A percentile compares a stretch with the other conserved stretches of the same genome.
Evolutionary conservation across 2,888 invertebrate genomes (phyloP).

Genomic region (Hyposoter dolosus): DNA sequence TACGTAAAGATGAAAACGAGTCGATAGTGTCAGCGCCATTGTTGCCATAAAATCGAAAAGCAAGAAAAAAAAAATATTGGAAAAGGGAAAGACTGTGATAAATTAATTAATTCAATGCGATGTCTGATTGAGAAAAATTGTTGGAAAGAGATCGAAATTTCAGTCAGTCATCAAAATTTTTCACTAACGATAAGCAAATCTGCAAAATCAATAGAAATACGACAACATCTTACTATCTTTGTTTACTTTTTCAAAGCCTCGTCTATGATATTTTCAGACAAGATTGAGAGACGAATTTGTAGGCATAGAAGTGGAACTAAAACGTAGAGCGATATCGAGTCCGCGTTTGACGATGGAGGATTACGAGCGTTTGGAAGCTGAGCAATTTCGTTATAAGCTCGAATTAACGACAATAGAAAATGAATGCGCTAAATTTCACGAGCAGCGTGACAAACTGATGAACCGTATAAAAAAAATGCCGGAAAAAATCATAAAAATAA

Average conservation of each 20-base stretch:
- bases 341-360: conserved; percentile 69
- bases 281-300: conserved; percentile 66
- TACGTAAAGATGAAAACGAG: conserved; percentile 63
- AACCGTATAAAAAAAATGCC: conserved; percentile 16
- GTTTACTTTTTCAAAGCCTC: neutral
- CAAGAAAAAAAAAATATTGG: conserved; percentile 5
- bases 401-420: conserved; percentile 41
- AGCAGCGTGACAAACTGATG: conserved; percentile 11
- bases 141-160: neutral
- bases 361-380: conserved; percentile 69
- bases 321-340: conserved; percentile 36
- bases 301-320: conserved; percentile 49
- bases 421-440: conserved; percentile 14
- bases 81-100: conserved; percentile 11
- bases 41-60: conserved; percentile 29
- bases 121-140: conserved; percentile 1
- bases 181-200: neutral
- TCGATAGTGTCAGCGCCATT: conserved; percentile 58
- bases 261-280: conserved; percentile 63
- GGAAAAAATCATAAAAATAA: conserved; percentile 29
- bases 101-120: conserved; percentile 16
- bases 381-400: conserved; percentile 67
- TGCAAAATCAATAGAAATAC: neutral
- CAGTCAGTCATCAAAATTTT: neutral
- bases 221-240: neutral